phyloP scores from a whole-genome alignment of 2,888 invertebrate species.

The Latheticus oryzae region DNA sequence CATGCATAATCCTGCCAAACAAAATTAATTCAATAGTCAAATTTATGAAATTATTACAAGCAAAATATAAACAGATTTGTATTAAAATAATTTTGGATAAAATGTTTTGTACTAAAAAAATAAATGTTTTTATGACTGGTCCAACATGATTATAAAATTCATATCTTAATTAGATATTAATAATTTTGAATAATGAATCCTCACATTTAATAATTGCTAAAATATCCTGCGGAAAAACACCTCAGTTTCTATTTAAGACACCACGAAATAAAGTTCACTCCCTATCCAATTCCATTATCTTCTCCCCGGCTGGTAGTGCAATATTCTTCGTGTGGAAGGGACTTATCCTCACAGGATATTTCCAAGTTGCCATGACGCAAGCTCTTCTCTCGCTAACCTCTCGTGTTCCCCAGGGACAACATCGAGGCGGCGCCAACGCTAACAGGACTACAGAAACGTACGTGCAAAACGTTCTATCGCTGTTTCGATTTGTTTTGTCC shows the following conservation, averaged over 20 bases:
- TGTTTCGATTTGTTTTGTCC: conserved; percentile 20
- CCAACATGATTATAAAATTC: too few relatives aligned
- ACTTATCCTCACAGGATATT: conserved; percentile 42
- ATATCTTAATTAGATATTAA: too few relatives aligned
- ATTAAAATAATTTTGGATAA: too few relatives aligned
- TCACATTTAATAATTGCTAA: neutral
- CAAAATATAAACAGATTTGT: too few relatives aligned
- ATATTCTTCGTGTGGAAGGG: conserved; percentile 39
- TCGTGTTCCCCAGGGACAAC: conserved; percentile 43
- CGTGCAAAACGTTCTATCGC: conserved; percentile 33
- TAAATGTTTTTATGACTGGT: too few relatives aligned
- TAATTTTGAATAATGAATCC: neutral
- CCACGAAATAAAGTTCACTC: conserved; percentile 42
- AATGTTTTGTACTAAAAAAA: too few relatives aligned
- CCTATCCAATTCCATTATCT: conserved; percentile 45
- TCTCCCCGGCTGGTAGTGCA: conserved; percentile 38
- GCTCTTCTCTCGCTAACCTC: conserved; percentile 41
- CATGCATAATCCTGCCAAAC: too few relatives aligned
- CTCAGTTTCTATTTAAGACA: conserved; percentile 38
- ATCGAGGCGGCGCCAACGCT: conserved; percentile 45
- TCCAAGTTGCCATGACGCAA: conserved; percentile 40
- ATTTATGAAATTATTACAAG: too few relatives aligned
- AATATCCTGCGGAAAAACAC: conserved; percentile 15
- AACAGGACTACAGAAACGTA: conserved; percentile 44
- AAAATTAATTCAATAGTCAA: too few relatives aligned